Conservation (phyloP, 64 coral and sea anemone species). For the Dendronephthya gigantea region DNA sequence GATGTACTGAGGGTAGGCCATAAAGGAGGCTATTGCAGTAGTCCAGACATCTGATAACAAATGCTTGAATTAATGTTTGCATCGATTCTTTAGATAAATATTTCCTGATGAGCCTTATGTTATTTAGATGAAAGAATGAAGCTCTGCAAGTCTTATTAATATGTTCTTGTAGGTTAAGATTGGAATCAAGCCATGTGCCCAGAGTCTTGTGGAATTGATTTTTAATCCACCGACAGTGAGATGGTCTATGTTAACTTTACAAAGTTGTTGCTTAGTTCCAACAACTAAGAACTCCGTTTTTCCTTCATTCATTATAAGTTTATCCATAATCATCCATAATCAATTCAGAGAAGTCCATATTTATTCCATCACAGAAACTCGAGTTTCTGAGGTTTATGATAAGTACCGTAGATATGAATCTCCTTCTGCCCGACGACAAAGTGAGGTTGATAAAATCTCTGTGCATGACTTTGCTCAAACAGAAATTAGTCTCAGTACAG, state of each 20-base stretch:
- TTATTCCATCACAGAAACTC: not conserved
- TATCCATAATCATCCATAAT: not conserved
- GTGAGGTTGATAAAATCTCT: too few species aligned
- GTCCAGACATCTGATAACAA: not conserved
- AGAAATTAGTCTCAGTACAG: too few species aligned
- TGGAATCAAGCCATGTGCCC: not conserved
- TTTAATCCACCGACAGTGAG: not conserved
- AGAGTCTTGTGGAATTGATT: not conserved
- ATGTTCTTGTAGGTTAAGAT: not conserved
- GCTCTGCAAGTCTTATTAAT: not conserved
- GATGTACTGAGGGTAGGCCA: not conserved
- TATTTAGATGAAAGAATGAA: not conserved
- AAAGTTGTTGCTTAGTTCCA: not conserved
- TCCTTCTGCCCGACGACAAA: too few species aligned
- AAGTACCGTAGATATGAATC: too few species aligned
- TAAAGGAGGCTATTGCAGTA: constrained; percentile 19
- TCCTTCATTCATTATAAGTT: not conserved
- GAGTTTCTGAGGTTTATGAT: not conserved
- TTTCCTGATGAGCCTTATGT: not conserved
- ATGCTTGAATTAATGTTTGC: not conserved
- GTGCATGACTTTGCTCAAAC: too few species aligned
- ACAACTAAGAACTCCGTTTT: not conserved
- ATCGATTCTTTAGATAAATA: not conserved
- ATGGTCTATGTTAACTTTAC: not conserved
- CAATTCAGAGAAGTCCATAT: not conserved